Base-by-base conservation (phyloP, 1,140 invertebrate genomes). In the Probaryconus sp. region DNA sequence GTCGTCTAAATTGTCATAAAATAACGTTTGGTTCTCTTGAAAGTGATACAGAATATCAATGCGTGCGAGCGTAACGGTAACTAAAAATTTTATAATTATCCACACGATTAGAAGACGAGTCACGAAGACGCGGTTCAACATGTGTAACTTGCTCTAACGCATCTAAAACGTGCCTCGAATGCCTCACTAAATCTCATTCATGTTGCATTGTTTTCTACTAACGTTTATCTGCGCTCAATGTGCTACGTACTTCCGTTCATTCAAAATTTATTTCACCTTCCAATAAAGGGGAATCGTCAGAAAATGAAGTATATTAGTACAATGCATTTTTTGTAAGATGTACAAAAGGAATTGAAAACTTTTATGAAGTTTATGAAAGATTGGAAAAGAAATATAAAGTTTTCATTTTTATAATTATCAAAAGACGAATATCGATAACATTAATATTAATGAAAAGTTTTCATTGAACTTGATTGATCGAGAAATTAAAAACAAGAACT, bases 51-150 rank as follows among this genome's bases (percentile, higher is more conserved):
- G 37, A 26, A 43, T 28, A 31, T 43, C 9, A 7, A 31, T 53
- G 48, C 45, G 30, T 24, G 16, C 31, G 42, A 31, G 16, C 11
- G 21, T 58, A 68, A 68, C 64, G 64, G 51, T 51, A 30, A 50
- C 43, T 20, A 35, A 53, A 24, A 60, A 37, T 58, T 51, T 58
- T 68, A 68, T 68, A 68, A 68, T 71, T 56, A 58, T 20, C 18
- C 31, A 37, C 43, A 60, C 60, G 61, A 82, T 82, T 80, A 69
- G 58, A 77, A 83, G 78, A 80, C 80, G 64, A 80, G 79, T 82
- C 81, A 83, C 81, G 81, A 70, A 58, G 76, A 65, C 74, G 68
- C 76, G 73, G 33, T 26, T 35, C 58, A 71, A 82, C 81, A 81
- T 65, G 76, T 80, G 78, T 83, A 82, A 78, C 76, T 67, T 75